Conservation (phyloP, 2,888 invertebrate genomes). For the Ryuthela nishihirai region DNA sequence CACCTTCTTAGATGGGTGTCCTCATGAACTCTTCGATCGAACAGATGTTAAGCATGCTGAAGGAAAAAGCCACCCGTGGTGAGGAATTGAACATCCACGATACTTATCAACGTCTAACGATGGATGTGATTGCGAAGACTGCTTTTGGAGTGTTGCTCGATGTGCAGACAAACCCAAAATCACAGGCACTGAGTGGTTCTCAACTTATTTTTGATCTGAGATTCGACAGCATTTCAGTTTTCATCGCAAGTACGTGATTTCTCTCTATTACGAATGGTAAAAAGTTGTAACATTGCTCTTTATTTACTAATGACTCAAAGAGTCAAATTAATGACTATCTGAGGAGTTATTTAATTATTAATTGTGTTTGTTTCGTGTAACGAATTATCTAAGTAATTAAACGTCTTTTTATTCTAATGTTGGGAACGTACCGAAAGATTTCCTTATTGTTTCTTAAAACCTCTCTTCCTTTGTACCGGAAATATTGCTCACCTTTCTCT, state of each 20-base stretch:
- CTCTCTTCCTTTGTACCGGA: too few species aligned
- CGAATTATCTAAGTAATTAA: too few species aligned
- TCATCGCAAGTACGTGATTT: slow-evolving; percentile 19
- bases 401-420: too few species aligned
- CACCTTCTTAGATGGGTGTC: slow-evolving; percentile 39
- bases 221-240: slow-evolving; percentile 6
- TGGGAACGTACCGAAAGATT: too few species aligned
- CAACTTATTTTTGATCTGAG: slow-evolving; percentile 1
- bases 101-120: slow-evolving; percentile 53
- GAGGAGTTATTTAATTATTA: too few species aligned
- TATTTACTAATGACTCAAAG: too few species aligned
- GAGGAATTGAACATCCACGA: slow-evolving; percentile 50
- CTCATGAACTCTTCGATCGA: slow-evolving; percentile 51
- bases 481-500: too few species aligned
- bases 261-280: too few species aligned
- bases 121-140: slow-evolving; percentile 55
- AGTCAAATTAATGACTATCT: too few species aligned
- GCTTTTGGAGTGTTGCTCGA: slow-evolving; percentile 53
- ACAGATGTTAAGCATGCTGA: slow-evolving; percentile 49
- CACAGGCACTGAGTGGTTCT: not conserved
- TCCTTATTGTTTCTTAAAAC: too few species aligned
- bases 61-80: slow-evolving; percentile 43
- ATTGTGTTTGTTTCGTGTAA: too few species aligned
- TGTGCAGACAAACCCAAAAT: slow-evolving; percentile 49
- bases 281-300: too few species aligned